phyloP scores from a whole-genome alignment of 2,797 vertebrate species.

The Loris lydekkerianus region DNA sequence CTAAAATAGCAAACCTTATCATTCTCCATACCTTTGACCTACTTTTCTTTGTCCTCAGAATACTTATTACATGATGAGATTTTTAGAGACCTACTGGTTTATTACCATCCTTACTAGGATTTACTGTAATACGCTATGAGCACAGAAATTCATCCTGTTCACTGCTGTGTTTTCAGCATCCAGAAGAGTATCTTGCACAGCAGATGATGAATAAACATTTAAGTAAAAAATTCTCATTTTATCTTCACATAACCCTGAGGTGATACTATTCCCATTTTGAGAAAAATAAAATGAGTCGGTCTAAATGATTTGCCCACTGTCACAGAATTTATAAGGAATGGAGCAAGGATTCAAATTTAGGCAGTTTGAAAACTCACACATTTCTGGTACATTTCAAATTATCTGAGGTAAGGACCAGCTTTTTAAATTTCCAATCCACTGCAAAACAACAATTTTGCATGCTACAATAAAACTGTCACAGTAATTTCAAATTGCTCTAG shows the following conservation, averaged over 20 bases:
- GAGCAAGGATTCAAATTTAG: constrained; percentile 11
- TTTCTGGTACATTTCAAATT: not conserved
- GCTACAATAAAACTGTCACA: constrained; percentile 2
- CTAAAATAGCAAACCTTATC: constrained; percentile 2
- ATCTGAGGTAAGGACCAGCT: not conserved
- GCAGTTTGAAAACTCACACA: constrained; percentile 36
- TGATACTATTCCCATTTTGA: not conserved
- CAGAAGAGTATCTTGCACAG: not conserved
- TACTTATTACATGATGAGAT: not conserved
- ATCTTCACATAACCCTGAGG: constrained; percentile 24
- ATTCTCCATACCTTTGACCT: not conserved
- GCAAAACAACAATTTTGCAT: not conserved
- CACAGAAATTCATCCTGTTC: not conserved
- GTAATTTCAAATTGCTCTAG: constrained; percentile 7
- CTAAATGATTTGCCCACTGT: not conserved
- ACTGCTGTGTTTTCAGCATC: not conserved
- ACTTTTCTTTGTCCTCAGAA: constrained; percentile 35
- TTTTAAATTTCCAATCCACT: constrained; percentile 26
- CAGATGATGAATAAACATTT: constrained; percentile 8
- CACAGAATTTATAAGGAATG: not conserved
- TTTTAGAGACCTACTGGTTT: not conserved
- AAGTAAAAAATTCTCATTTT: constrained; percentile 45
- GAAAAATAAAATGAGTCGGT: not conserved
- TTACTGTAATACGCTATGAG: not conserved
- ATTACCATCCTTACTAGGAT: not conserved